These are phyloP conservation scores for Calliopum simillimum DNA, from an alignment of 2,888 invertebrate species.

Conservation along the genomic window DNA sequence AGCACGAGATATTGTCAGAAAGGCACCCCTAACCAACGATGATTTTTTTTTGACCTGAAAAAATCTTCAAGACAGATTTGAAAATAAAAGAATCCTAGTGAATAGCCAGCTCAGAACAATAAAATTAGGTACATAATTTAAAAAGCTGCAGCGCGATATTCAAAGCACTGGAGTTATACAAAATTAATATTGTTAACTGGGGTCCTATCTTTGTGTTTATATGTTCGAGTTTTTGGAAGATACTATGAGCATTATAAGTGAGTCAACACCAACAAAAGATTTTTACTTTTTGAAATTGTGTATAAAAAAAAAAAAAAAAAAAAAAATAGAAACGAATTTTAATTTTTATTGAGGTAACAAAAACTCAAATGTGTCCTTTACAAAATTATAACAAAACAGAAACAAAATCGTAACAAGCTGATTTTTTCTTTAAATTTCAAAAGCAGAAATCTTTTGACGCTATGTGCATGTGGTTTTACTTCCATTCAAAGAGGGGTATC, in stretches of 20 bases:
- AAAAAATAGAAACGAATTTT: background rate
- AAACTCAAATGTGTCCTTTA: too few relatives aligned
- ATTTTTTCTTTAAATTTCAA: too few relatives aligned
- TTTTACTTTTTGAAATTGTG: too few relatives aligned
- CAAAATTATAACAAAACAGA: too few relatives aligned
- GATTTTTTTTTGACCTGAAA: background rate
- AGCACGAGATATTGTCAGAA: background rate
- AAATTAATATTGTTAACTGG: constrained; percentile 5
- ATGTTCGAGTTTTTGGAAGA: too few relatives aligned
- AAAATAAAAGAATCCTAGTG: constrained; percentile 3
- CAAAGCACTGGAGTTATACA: background rate
- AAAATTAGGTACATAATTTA: background rate
- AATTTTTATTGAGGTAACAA: too few relatives aligned
- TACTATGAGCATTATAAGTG: too few relatives aligned
- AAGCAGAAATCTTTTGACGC: background rate
- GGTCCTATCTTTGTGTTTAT: too few relatives aligned
- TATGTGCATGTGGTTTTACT: background rate
- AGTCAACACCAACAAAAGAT: too few relatives aligned
- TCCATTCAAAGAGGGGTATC: too few relatives aligned
- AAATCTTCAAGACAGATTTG: background rate
- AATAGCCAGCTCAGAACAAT: background rate
- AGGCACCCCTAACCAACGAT: background rate
- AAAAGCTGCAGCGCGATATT: constrained; percentile 1
- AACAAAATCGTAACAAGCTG: too few relatives aligned
- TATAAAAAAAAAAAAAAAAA: too few relatives aligned